Conservation (phyloP, 2,797 vertebrate species). For the Schizopygopsis malacanthus region DNA sequence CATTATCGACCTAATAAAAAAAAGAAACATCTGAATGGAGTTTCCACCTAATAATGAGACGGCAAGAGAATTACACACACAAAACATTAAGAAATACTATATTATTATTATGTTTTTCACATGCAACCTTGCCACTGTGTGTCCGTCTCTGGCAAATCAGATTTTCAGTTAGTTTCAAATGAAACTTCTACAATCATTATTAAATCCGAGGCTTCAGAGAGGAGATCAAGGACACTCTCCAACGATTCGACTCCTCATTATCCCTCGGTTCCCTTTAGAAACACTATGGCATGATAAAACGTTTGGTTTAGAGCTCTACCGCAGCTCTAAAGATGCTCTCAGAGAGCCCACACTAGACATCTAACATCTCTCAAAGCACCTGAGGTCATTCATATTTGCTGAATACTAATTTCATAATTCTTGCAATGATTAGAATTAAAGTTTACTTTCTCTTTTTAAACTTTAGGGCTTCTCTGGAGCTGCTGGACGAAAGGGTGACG, state of each 20-base stretch:
- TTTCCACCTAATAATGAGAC: constrained; percentile 17
- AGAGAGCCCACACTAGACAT: constrained; percentile 19
- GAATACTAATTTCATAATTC: constrained; percentile 44
- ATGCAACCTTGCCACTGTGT: constrained; percentile 5
- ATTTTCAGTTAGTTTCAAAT: constrained; percentile 32
- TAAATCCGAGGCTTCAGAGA: constrained; percentile 4
- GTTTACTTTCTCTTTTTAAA: constrained; percentile 28
- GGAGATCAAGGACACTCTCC: constrained; percentile 10
- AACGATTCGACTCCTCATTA: constrained; percentile 38
- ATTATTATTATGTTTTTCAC: constrained; percentile 10
- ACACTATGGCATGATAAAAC: constrained; percentile 12
- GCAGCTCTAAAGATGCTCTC: constrained; percentile 15
- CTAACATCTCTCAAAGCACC: constrained; percentile 22
- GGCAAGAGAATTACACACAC: background rate
- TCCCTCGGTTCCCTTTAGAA: constrained; percentile 5
- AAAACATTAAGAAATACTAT: background rate
- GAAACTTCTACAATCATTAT: constrained; percentile 21
- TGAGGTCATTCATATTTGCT: constrained; percentile 37
- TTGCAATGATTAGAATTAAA: constrained; percentile 21
- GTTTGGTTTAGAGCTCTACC: constrained; percentile 39
- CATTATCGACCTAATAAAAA: constrained; percentile 57
- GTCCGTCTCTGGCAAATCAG: constrained; percentile 11
- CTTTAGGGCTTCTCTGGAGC: constrained; percentile 82
- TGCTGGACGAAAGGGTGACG: constrained; percentile 84
- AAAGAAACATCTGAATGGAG: constrained; percentile 40